phyloP scores from a whole-genome alignment of 2,797 vertebrate genomes.

The Thamnophis elegans region DNA sequence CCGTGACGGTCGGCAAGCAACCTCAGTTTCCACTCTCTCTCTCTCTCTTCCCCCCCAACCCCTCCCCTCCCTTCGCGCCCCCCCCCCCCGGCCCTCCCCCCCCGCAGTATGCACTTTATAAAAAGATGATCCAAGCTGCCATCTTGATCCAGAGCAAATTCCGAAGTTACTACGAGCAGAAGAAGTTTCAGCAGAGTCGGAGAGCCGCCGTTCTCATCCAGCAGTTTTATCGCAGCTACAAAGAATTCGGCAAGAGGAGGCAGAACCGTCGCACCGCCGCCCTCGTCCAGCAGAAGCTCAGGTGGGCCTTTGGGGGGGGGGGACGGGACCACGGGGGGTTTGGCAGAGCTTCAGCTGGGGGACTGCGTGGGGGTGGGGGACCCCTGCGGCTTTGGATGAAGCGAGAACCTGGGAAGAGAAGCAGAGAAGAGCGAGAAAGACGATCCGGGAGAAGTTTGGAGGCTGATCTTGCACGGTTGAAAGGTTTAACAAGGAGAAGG shows the following conservation, averaged over 20 bases:
- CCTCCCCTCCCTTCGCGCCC: neutral
- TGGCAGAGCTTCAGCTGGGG: neutral
- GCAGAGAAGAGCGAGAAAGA: too few species aligned
- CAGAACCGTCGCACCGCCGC: conserved; percentile 84
- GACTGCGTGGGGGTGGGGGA: neutral
- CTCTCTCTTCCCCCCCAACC: neutral
- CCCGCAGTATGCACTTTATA: conserved; percentile 99
- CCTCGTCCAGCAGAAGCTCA: conserved; percentile 94
- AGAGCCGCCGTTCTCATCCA: conserved; percentile 96
- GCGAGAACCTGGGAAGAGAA: too few species aligned
- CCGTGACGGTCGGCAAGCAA: neutral
- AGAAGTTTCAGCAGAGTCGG: conserved; percentile 97
- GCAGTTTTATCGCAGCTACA: conserved; percentile 98
- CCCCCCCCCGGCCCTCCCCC: conserved; percentile 51
- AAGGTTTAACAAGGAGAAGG: too few species aligned
- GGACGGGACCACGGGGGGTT: neutral
- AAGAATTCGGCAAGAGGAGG: conserved; percentile 86
- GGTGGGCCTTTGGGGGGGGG: conserved; percentile 68
- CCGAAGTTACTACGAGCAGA: conserved; percentile 97
- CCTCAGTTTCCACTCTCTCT: conserved; percentile 55
- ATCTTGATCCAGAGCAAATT: conserved; percentile 99
- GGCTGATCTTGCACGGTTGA: too few species aligned
- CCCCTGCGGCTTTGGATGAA: neutral
- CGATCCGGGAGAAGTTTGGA: too few species aligned
- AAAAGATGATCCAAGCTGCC: conserved; percentile 99